Evolutionary conservation across 2,888 invertebrate species (phyloP).

Genomic region (Tetranychus truncatus): DNA sequence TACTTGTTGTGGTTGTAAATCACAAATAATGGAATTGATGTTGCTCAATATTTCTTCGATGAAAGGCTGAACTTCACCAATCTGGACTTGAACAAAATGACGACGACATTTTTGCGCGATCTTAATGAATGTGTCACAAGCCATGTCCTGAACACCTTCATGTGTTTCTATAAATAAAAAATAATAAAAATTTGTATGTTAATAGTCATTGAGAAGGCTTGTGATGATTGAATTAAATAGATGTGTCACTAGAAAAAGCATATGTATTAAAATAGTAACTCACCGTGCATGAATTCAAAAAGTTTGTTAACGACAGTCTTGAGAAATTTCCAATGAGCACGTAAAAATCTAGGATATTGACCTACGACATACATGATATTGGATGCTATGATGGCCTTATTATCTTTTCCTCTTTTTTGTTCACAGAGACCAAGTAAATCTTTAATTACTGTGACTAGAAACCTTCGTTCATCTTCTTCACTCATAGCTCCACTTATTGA

Average conservation of each 20-base stretch:
- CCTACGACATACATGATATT: slow-evolving; percentile 99
- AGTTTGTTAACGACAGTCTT: slow-evolving; percentile 99
- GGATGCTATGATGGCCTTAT: slow-evolving; percentile 97
- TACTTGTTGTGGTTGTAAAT: slow-evolving; percentile 91
- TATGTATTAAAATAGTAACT: slow-evolving; percentile 22
- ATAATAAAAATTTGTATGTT: slow-evolving; percentile 18
- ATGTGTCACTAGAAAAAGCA: slow-evolving; percentile 14
- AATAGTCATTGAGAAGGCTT: background rate
- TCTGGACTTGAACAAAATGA: slow-evolving; percentile 87
- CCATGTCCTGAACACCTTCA: slow-evolving; percentile 99
- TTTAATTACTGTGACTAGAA: slow-evolving; percentile 93
- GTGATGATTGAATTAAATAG: slow-evolving; percentile 1
- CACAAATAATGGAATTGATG: slow-evolving; percentile 94
- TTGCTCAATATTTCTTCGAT: slow-evolving; percentile 93
- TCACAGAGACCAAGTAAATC: slow-evolving; percentile 91
- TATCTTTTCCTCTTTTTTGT: slow-evolving; percentile 96
- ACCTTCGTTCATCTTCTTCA: slow-evolving; percentile 97
- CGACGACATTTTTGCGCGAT: slow-evolving; percentile 93
- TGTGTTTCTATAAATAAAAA: slow-evolving; percentile 57
- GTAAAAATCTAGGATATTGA: slow-evolving; percentile 89
- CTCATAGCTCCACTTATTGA: slow-evolving; percentile 97
- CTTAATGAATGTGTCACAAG: slow-evolving; percentile 99
- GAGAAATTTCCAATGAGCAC: slow-evolving; percentile 99
- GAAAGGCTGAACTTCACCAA: slow-evolving; percentile 88
- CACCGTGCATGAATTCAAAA: slow-evolving; percentile 96